Conservation (phyloP, 2,888 invertebrate species). For the Torymus aiolomorphi region DNA sequence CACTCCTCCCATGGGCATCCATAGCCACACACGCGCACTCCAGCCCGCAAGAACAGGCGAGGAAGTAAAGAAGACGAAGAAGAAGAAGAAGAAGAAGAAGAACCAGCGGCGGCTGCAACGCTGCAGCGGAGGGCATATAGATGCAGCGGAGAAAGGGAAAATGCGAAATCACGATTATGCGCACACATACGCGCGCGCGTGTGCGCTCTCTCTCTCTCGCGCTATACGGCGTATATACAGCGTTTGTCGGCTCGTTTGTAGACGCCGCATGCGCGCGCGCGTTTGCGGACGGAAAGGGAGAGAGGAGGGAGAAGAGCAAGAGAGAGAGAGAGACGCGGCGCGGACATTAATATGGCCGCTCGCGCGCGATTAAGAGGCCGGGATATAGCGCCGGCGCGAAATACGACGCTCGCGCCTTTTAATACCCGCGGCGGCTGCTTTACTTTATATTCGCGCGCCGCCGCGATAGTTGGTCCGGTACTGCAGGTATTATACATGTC, state of each 20-base stretch:
- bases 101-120: too few species aligned
- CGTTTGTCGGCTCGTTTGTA: constrained; percentile 58
- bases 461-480: too few species aligned
- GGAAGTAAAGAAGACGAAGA: too few species aligned
- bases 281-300: background rate
- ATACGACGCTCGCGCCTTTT: constrained; percentile 47
- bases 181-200: constrained; percentile 26
- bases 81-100: too few species aligned
- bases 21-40: background rate
- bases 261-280: constrained; percentile 36
- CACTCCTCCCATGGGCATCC: background rate
- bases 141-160: constrained; percentile 24
- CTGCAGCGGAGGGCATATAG: background rate
- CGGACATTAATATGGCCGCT: constrained; percentile 50
- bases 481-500: too few species aligned
- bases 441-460: constrained; percentile 5
- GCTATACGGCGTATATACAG: constrained; percentile 5
- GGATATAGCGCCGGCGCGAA: constrained; percentile 51
- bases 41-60: too few species aligned
- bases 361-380: constrained; percentile 50
- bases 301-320: constrained; percentile 1
- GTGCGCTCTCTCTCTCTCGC: background rate
- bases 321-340: constrained; percentile 1
- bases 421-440: constrained; percentile 3
- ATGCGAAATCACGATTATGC: constrained; percentile 55